Evolutionary conservation across 2,888 invertebrate genomes (phyloP), one percentile per base, ranked within the genome.

Genomic region (Troides oblongomaculatus): DNA sequence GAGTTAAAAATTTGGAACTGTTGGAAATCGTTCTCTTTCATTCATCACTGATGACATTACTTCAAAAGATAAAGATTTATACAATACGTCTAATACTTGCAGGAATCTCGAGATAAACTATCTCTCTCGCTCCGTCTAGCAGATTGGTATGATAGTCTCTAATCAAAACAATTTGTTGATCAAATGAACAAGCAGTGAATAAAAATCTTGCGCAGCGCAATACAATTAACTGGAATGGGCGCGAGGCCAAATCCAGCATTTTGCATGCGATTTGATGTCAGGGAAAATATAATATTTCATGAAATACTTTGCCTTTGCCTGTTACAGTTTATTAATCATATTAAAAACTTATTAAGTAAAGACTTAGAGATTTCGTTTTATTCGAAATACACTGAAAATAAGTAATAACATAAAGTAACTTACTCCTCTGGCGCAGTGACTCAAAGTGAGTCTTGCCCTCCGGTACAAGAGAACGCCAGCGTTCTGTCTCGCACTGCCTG

Each of bases 161-260:
- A 18, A 12, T 14, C 50, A 50, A 50, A 50, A 50, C 50, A 50
- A 50, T 50, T 50, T 57, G 57, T 57, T 21, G 39, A 58, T 60
- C 18, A 59, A 59, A 59, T 50, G 30, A 50, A 59, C 23, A 50
- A 60, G 46, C 60, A 60, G 59, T 43, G 25, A 66, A 59, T 50
- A 43, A 50, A 66, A 66, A 60, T 36, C 59, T 60, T 30, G 25
- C 50, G 60, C 46, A 66, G 46, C 50, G 18, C 60, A 46, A 66
- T 66, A 50, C 60, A 66, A 66, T 66, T 66, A 60, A 50, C 66
- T 66, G 60, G n/a, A 60, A 50, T 43, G 66, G 66, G 66, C 66
- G 25, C 23, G 18, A n/a, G 7, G 66, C 66, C 66, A 66, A 66
- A 57, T 64, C 21, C 56, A 36, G 50, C 10, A 1, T 17, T 50